Evolutionary conservation across 2,113 vertebrate genomes (phyloP).

Genomic region (Heliornis fulica): DNA sequence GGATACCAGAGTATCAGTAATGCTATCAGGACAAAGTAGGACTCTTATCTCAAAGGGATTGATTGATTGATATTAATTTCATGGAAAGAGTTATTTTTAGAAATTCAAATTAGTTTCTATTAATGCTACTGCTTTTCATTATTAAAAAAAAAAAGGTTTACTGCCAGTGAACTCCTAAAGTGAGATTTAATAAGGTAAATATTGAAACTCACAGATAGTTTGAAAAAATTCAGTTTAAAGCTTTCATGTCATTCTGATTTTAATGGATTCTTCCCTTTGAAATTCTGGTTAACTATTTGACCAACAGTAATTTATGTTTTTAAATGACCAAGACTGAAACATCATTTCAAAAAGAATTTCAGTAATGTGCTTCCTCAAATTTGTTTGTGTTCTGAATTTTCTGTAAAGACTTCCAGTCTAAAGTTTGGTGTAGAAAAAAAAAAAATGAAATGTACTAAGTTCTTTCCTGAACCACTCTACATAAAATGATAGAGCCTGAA

Average conservation of each 20-base stretch:
- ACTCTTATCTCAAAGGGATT: slow-evolving; percentile 23
- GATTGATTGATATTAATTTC: slow-evolving; percentile 38
- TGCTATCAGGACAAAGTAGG: slow-evolving; percentile 56
- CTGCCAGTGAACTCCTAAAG: slow-evolving; percentile 14
- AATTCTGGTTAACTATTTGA: neutral
- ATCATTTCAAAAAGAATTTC: neutral
- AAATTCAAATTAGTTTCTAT: slow-evolving; percentile 60
- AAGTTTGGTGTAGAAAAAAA: neutral
- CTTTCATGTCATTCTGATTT: neutral
- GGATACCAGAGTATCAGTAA: neutral
- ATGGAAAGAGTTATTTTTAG: slow-evolving; percentile 63
- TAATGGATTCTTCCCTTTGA: neutral
- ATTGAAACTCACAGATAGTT: neutral
- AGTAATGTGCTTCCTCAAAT: neutral
- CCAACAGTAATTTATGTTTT: neutral
- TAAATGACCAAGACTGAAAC: neutral
- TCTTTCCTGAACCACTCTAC: neutral
- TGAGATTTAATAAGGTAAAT: slow-evolving; percentile 39
- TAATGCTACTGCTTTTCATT: slow-evolving; percentile 53
- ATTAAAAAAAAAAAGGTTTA: slow-evolving; percentile 14
- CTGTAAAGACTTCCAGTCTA: fast-evolving
- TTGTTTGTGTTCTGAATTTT: neutral
- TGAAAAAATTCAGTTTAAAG: neutral
- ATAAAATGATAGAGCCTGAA: neutral
- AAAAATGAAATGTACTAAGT: too few relatives aligned